These are phyloP conservation scores for Palythoa heliodiscus DNA, from an alignment of 92 coral and sea anemone genomes.

Conservation along the genomic window DNA sequence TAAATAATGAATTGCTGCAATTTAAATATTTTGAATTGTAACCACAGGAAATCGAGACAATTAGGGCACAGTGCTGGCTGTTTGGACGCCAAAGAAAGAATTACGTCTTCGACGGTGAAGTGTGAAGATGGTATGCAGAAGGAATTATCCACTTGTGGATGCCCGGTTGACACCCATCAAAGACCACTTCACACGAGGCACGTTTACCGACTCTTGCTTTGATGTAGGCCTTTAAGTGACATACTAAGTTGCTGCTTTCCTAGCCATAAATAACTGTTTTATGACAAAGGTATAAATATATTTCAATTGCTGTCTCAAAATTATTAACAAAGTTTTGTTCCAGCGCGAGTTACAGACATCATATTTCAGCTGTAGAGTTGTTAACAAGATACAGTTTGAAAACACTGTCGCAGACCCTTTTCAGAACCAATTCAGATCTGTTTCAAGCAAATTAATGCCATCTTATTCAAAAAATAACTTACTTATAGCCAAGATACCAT, in stretches of 20 bases:
- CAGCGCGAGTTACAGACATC: background rate
- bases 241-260: background rate
- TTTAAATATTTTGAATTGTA: slow-evolving; percentile 21
- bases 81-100: background rate
- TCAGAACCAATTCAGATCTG: background rate
- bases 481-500: background rate
- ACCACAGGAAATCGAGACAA: slow-evolving; percentile 8
- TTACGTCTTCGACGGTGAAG: background rate
- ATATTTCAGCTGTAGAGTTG: background rate
- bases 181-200: background rate
- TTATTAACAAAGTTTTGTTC: background rate
- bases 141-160: background rate
- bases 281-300: background rate
- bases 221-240: background rate
- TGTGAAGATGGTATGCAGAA: background rate
- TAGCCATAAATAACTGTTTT: background rate
- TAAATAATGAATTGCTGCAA: background rate
- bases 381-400: background rate
- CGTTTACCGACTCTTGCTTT: background rate
- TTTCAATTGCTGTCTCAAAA: background rate
- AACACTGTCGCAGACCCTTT: background rate
- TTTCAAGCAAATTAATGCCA: background rate
- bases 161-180: background rate
- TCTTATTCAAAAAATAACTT: background rate
- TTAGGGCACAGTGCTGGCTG: background rate